phyloP scores from a whole-genome alignment of 2,113 vertebrate species.

The Noturus placidus region DNA sequence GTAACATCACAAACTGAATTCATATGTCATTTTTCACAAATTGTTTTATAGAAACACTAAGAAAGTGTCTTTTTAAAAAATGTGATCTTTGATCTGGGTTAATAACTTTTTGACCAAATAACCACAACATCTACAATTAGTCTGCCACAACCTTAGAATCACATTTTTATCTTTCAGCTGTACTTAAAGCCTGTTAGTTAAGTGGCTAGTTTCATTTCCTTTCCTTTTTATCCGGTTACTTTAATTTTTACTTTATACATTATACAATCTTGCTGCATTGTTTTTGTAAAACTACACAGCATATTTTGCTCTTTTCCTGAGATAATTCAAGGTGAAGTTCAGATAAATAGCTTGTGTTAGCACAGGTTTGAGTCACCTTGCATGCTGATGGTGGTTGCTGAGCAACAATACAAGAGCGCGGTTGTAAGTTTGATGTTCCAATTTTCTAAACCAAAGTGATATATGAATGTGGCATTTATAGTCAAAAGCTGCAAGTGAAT shows the following conservation, averaged over 20 bases:
- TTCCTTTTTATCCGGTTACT: not conserved
- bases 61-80: not conserved
- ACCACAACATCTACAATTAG: not conserved
- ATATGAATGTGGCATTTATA: slow-evolving; percentile 25
- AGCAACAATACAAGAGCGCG: not conserved
- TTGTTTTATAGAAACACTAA: not conserved
- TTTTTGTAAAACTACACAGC: not conserved
- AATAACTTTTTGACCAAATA: not conserved
- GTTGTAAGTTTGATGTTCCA: slow-evolving; percentile 11
- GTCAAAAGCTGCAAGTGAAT: slow-evolving; percentile 21
- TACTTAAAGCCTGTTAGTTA: not conserved
- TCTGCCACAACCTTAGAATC: not conserved
- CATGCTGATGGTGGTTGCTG: not conserved
- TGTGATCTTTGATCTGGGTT: not conserved
- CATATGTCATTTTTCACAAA: not conserved
- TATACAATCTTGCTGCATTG: not conserved
- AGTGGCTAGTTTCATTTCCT: not conserved
- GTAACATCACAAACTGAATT: not conserved
- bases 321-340: slow-evolving; percentile 18
- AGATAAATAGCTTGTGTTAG: slow-evolving; percentile 23
- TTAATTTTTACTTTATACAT: not conserved
- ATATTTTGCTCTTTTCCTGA: slow-evolving; percentile 22
- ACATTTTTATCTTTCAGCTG: not conserved
- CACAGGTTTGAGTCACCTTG: slow-evolving; percentile 29
- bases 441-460: slow-evolving; percentile 6